A percentile compares a stretch with the other conserved stretches of the same genome.
phyloP scores from a whole-genome alignment of 2,113 vertebrate species.

The Myocastor coypus region DNA sequence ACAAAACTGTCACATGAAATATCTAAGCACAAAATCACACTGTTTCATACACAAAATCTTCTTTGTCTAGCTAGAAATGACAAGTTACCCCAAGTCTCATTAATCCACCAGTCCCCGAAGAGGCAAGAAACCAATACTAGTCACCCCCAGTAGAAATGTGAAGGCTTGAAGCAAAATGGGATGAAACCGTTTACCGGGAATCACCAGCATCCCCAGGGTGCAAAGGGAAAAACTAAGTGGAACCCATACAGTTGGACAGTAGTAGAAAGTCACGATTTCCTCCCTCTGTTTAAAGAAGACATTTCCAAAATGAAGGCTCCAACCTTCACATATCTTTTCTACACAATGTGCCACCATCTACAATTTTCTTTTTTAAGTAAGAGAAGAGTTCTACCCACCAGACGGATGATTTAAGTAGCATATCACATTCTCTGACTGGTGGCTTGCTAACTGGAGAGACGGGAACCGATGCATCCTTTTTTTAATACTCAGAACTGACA shows the following conservation, averaged over 20 bases:
- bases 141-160: background rate
- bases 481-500: background rate
- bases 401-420: slow-evolving; percentile 46
- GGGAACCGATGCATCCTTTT: background rate
- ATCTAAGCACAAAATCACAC: background rate
- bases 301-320: slow-evolving; percentile 48
- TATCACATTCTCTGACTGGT: background rate
- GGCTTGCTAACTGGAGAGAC: background rate
- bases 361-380: background rate
- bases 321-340: background rate
- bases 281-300: background rate
- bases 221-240: slow-evolving; percentile 29
- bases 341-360: background rate
- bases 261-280: background rate
- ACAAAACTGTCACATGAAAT: background rate
- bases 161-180: slow-evolving; percentile 8
- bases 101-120: background rate
- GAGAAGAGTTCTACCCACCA: background rate
- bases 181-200: background rate
- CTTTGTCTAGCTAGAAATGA: background rate
- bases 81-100: background rate
- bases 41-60: background rate
- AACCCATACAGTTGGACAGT: background rate
- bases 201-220: background rate
- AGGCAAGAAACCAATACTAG: background rate